A percentile compares a stretch with the other conserved stretches of the same genome.
These are phyloP conservation scores for Cepaea nemoralis DNA, from an alignment of 1,140 invertebrate species.

Conservation along the genomic window DNA sequence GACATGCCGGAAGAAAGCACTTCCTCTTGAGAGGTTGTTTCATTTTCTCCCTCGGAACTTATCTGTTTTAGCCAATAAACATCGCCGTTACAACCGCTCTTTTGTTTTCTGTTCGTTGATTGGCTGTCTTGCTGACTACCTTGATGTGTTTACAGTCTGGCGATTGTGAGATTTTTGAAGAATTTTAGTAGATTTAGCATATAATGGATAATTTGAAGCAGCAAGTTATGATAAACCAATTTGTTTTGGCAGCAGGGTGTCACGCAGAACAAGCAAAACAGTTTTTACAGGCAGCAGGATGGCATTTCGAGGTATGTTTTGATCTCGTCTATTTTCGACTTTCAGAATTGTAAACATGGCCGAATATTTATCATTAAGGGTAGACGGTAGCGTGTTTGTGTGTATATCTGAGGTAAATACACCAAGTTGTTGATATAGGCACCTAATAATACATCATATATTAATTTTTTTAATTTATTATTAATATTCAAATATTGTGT, in stretches of 20 bases:
- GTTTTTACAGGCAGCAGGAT: constrained; percentile 90
- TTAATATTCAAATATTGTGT: no score
- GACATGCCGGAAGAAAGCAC: constrained; percentile 35
- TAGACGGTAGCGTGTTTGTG: background rate
- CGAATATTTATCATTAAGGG: constrained; percentile 35
- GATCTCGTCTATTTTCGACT: constrained; percentile 23
- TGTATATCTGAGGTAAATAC: no score
- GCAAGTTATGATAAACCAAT: constrained; percentile 98
- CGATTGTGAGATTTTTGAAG: background rate
- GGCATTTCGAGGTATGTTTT: constrained; percentile 91
- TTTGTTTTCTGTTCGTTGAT: constrained; percentile 14
- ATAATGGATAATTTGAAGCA: constrained; percentile 90
- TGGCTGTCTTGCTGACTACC: constrained; percentile 1
- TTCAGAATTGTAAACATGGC: constrained; percentile 63
- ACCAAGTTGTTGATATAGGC: no score
- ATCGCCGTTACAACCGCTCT: background rate
- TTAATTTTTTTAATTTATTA: no score
- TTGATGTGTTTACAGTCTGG: constrained; percentile 42
- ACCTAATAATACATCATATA: no score
- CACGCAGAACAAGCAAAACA: constrained; percentile 93
- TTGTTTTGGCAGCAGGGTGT: constrained; percentile 91
- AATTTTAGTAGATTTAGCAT: constrained; percentile 14
- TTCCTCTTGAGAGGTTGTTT: constrained; percentile 12
- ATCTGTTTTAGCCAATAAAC: background rate
- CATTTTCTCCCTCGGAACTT: constrained; percentile 15